Conservation (phyloP, 1,140 invertebrate species). For the Reticulitermes speratus region DNA sequence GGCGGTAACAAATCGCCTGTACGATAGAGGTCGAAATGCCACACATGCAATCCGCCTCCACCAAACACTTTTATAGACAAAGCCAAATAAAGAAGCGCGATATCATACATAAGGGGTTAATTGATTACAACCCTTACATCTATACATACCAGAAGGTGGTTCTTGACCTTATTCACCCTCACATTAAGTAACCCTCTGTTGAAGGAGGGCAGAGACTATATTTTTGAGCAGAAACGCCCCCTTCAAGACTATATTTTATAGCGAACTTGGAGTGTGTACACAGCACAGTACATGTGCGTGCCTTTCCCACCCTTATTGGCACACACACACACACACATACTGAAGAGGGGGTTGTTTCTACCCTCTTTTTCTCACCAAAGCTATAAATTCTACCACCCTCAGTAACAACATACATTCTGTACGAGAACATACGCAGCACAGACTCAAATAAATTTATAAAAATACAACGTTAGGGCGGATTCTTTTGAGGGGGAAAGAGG, state of each 20-base stretch:
- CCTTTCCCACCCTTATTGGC: conserved; percentile 6
- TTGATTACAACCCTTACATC: neutral
- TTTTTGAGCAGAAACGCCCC: conserved; percentile 9
- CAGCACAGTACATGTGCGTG: neutral
- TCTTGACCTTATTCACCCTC: conserved; percentile 5
- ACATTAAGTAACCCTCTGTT: neutral
- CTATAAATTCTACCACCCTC: conserved; percentile 11
- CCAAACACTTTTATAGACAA: no score
- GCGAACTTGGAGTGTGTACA: neutral
- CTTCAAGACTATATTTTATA: conserved; percentile 3
- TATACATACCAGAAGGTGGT: neutral
- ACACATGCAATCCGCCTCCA: no score
- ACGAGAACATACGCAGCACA: neutral
- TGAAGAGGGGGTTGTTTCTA: neutral
- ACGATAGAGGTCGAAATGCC: no score
- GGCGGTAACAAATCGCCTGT: no score
- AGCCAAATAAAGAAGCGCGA: neutral
- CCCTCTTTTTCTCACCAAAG: neutral
- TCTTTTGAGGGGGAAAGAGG: neutral
- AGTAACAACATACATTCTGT: conserved; percentile 28
- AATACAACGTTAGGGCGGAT: conserved; percentile 10
- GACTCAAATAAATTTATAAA: conserved; percentile 11
- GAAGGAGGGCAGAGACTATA: neutral
- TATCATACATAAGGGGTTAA: neutral
- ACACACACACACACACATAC: neutral